Evolutionary conservation across 2,113 vertebrate species (phyloP).

Genomic region (Silurus asotus): DNA sequence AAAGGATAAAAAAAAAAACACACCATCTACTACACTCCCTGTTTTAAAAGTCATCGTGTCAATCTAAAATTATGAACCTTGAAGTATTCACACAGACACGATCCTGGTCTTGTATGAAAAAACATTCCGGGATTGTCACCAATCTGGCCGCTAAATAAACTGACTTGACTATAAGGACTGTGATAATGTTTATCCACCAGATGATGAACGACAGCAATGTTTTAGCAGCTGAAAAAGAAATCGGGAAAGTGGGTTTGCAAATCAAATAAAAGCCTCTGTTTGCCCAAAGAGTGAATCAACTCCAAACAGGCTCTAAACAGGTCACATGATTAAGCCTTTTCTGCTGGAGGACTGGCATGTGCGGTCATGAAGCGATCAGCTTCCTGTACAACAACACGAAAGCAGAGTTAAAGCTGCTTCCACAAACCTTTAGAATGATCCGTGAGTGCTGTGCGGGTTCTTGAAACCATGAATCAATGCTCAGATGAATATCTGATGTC

Average conservation of each 20-base stretch:
- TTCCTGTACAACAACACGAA: not conserved
- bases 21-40: not conserved
- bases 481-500: conserved; percentile 29
- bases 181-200: conserved; percentile 33
- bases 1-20: not conserved
- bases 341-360: not conserved
- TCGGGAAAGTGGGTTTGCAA: not conserved
- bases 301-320: not conserved
- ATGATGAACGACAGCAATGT: conserved; percentile 26
- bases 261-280: not conserved
- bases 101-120: not conserved
- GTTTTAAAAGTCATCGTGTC: not conserved
- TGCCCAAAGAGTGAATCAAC: not conserved
- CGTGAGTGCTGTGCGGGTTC: not conserved
- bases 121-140: too few relatives aligned
- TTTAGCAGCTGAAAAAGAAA: not conserved
- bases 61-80: not conserved
- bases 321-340: not conserved
- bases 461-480: conserved; percentile 34
- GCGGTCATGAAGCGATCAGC: not conserved
- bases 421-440: not conserved
- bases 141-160: not conserved
- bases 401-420: not conserved
- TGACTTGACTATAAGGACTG: not conserved
- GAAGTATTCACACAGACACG: not conserved